Evolutionary conservation across 2,797 vertebrate genomes (phyloP).

Genomic region (Aulostomus chinensis): DNA sequence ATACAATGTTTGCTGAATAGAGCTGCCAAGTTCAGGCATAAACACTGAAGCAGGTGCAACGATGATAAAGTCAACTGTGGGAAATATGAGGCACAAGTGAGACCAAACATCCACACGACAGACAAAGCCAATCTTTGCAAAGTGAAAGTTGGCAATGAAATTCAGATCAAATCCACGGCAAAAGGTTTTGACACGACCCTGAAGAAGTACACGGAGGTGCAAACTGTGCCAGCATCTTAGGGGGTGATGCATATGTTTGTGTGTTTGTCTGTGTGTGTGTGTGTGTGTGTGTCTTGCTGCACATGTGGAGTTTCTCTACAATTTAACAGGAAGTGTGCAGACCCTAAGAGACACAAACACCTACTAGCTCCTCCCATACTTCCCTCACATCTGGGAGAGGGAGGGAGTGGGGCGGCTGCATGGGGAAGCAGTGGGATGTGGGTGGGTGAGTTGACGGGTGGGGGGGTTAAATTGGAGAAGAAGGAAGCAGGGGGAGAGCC

Average conservation of each 20-base stretch:
- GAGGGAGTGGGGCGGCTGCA: not conserved
- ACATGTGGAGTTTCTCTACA: conserved; percentile 65
- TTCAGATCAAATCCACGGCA: conserved; percentile 1
- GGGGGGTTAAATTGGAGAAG: not conserved
- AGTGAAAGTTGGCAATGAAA: conserved; percentile 4
- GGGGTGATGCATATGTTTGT: conserved; percentile 11
- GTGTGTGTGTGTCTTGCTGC: conserved; percentile 46
- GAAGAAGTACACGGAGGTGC: not conserved
- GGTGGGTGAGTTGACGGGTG: not conserved
- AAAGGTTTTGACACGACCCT: not conserved
- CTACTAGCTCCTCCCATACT: conserved; percentile 53
- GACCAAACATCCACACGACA: conserved; percentile 23
- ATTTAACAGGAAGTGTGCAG: conserved; percentile 73
- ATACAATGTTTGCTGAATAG: conserved; percentile 30
- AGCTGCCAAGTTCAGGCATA: conserved; percentile 43
- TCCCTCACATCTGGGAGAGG: conserved; percentile 69
- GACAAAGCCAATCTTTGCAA: conserved; percentile 21
- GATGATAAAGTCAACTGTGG: conserved; percentile 35
- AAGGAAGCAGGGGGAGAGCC: not conserved
- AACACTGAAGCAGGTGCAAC: conserved; percentile 65
- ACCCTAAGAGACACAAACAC: conserved; percentile 76
- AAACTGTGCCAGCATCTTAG: conserved; percentile 2
- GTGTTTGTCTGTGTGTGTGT: conserved; percentile 17
- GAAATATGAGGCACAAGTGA: conserved; percentile 10
- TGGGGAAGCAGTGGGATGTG: not conserved